phyloP scores from a whole-genome alignment of 1,140 invertebrate species.

The Bombus terrestris region DNA sequence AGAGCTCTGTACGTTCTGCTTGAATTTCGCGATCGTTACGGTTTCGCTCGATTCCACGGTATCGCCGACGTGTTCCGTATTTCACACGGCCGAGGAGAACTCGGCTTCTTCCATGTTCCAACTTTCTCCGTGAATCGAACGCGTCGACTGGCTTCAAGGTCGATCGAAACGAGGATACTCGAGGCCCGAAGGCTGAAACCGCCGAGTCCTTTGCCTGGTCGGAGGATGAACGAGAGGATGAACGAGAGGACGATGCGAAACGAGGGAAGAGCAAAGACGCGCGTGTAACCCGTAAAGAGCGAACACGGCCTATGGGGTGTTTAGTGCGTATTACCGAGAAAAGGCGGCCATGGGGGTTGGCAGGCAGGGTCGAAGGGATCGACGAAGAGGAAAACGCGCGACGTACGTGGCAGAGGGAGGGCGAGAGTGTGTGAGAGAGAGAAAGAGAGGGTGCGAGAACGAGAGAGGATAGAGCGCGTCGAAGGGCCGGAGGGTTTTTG shows the following conservation, averaged over 20 bases:
- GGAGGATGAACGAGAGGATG: not conserved
- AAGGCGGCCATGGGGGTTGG: slow-evolving; percentile 66
- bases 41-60: not conserved
- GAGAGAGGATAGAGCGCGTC: slow-evolving; percentile 53
- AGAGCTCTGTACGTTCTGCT: not conserved
- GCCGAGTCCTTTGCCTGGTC: not conserved
- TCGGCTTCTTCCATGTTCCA: not conserved
- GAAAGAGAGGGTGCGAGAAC: not conserved
- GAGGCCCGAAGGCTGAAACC: not conserved
- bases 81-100: not conserved
- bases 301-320: slow-evolving; percentile 74
- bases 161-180: not conserved
- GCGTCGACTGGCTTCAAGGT: not conserved
- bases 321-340: slow-evolving; percentile 77
- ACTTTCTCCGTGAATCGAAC: not conserved
- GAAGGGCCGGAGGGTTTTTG: slow-evolving; percentile 72
- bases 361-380: slow-evolving; percentile 46
- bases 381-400: slow-evolving; percentile 42
- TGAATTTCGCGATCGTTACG: not conserved
- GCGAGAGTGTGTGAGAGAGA: not conserved
- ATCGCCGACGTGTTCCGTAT: not conserved
- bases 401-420: not conserved
- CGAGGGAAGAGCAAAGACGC: slow-evolving; percentile 63
- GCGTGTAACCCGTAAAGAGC: slow-evolving; percentile 68
- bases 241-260: not conserved